Percentiles rank a stretch among this genome's conserved stretches.
These are phyloP conservation scores for Rachycentron canadum DNA, from an alignment of 2,797 vertebrate species.

Conservation along the genomic window DNA sequence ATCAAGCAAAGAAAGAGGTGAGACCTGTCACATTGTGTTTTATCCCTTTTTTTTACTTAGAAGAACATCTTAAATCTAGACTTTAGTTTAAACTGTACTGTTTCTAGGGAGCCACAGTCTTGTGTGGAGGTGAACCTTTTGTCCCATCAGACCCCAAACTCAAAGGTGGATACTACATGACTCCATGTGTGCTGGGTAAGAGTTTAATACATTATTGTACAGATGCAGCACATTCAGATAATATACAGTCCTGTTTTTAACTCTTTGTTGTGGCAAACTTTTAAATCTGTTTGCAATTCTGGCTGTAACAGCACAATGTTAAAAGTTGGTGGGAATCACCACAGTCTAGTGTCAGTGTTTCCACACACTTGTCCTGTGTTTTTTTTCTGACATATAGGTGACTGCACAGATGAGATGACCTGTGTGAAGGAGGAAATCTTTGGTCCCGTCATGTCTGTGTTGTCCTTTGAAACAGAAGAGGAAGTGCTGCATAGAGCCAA, in stretches of 20 bases:
- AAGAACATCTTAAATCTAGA: not conserved
- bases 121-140: slow-evolving; percentile 91
- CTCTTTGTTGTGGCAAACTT: not conserved
- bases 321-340: not conserved
- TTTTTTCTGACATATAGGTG: slow-evolving; percentile 74
- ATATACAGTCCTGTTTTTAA: not conserved
- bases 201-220: not conserved
- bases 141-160: slow-evolving; percentile 91
- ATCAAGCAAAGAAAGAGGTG: slow-evolving; percentile 92
- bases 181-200: slow-evolving; percentile 93
- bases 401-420: slow-evolving; percentile 93
- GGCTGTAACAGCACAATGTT: too few species aligned
- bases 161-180: slow-evolving; percentile 93
- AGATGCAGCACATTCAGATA: not conserved
- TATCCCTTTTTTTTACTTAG: not conserved
- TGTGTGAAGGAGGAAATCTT: slow-evolving; percentile 98
- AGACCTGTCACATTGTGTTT: not conserved
- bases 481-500: slow-evolving; percentile 94
- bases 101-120: slow-evolving; percentile 90
- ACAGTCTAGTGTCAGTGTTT: not conserved
- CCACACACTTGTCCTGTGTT: not conserved
- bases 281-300: not conserved
- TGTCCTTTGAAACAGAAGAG: slow-evolving; percentile 93
- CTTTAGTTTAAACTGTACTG: not conserved
- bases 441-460: slow-evolving; percentile 96